Base-by-base conservation (phyloP, 2,113 vertebrate genomes). In the Sminthopsis crassicaudata region DNA sequence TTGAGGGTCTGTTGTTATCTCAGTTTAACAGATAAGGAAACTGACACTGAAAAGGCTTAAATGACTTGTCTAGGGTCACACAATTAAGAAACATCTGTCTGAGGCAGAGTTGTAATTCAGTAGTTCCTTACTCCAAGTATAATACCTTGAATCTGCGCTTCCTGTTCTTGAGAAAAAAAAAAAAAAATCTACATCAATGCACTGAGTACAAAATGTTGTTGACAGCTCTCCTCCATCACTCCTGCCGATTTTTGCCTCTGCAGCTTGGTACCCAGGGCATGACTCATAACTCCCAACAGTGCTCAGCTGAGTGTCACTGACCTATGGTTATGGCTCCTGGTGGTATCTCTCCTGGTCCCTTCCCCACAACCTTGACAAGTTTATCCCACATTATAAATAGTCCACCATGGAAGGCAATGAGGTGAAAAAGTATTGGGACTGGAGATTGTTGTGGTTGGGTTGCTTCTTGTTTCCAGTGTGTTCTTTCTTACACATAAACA, bases 341-440 rank as follows among this genome's bases (percentile, higher is more conserved):
- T 2, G 11, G 23, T 25, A 60, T 30, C 16, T 6, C 46, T 89
- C 89, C 11, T 67, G 46, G 3, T 12, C 42, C 54, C 46, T n/a
- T 52, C 89, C 60, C 46, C 12, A 1, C 46, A 6, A 2, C 26
- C n/a, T 30, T 46, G 3, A 19, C 7, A 42, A 52, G 36, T 27
- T 84, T n/a, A 0, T 26, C 51, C 3, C 11, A 3, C 2, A 0
- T 0, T 25, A 2, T 6, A 46, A n/a, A 5, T 0, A 0, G n/a
- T 6, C 5, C 25, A 22, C 8, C 25, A 54, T 76, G 51, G n/a
- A 36, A 12, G 0, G 0, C 46, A 0, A 0, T 0, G 2, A 48
- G 0, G 16, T 19, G 36, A 67, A 52, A 27, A 51, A 46, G 24
- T 89, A 0, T 7, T 50, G 24, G 10, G 26, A 89, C 53, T 0